phyloP scores from a whole-genome alignment of 2,888 invertebrate genomes.

The Rotaria magnacalcarata region DNA sequence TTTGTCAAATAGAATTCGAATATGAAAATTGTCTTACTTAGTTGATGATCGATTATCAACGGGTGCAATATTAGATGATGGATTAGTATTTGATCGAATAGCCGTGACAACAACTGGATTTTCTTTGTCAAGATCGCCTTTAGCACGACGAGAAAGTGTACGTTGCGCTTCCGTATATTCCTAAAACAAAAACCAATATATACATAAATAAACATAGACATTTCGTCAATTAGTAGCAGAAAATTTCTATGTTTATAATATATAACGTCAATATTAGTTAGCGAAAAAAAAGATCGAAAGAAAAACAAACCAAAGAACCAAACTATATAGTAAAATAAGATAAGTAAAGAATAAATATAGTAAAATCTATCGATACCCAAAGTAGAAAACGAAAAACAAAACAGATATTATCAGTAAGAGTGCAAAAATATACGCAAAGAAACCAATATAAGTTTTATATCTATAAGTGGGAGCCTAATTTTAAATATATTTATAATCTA shows the following conservation, averaged over 20 bases:
- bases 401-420: neutral
- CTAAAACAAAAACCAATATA: neutral
- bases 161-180: constrained; percentile 23
- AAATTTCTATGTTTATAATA: neutral
- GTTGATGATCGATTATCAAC: neutral
- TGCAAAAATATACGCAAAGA: neutral
- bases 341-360: neutral
- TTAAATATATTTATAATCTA: neutral
- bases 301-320: neutral
- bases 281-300: neutral
- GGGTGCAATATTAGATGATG: neutral
- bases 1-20: neutral
- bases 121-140: neutral
- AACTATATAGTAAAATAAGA: neutral
- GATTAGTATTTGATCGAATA: constrained; percentile 19
- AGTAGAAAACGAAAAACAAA: neutral
- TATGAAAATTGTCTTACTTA: neutral
- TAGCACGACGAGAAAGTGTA: constrained; percentile 29
- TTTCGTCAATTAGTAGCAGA: neutral
- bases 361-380: neutral
- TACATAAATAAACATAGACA: neutral
- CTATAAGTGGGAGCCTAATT: neutral
- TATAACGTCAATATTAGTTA: neutral
- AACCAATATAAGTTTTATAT: neutral
- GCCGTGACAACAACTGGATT: constrained; percentile 18